Base-by-base conservation (phyloP, 2,797 vertebrate genomes). In the Macrochelys suwanniensis region DNA sequence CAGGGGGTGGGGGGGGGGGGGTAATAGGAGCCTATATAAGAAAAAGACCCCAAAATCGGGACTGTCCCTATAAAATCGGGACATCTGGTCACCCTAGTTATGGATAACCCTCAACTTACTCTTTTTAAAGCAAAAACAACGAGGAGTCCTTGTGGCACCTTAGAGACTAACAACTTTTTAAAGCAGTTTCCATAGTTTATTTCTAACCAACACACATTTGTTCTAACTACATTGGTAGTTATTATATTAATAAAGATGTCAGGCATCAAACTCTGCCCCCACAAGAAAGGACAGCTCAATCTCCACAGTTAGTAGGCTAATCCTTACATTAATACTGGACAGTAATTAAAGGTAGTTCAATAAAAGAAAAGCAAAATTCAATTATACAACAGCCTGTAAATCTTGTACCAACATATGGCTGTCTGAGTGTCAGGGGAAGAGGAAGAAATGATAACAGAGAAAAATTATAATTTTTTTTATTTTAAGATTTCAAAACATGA, bases 281-380 rank as follows among this genome's bases (percentile, higher is more conserved):
- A 2, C 1, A 12, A 85, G 31, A 23, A 89, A 87, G 82, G 87
- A 5, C 13, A 77, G 13, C 50, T 77, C 0, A 0, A 11, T 74
- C 79, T 74, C 88, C 47, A 80, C 37, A 49, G 37, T 57, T 53
- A 86, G 53, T 57, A 57, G 25, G 56, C 51, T 68, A 68, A 68
- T 68, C 61, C 25, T 76, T 57, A 57, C 25, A 28, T 11, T 57
- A 57, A 7, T 53, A 94, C 61, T 76, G 84, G 56, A 68, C 45
- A 76, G 33, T 56, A 54, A 89, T 68, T 33, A 91, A 82, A 3
- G 13, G 28, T 2, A 82, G 5, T 42, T 82, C 87, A 82, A 53
- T 45, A 91, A 91, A 50, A 21, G 82, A 82, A 90, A 88, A 45
- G n/a, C 50, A 90, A 80, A 89, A 78, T 0, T 25, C 79, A 86